A percentile compares a stretch with the other conserved stretches of the same genome.
Evolutionary conservation across 2,797 vertebrate species (phyloP).

Genomic region (Cichlasoma orientale): DNA sequence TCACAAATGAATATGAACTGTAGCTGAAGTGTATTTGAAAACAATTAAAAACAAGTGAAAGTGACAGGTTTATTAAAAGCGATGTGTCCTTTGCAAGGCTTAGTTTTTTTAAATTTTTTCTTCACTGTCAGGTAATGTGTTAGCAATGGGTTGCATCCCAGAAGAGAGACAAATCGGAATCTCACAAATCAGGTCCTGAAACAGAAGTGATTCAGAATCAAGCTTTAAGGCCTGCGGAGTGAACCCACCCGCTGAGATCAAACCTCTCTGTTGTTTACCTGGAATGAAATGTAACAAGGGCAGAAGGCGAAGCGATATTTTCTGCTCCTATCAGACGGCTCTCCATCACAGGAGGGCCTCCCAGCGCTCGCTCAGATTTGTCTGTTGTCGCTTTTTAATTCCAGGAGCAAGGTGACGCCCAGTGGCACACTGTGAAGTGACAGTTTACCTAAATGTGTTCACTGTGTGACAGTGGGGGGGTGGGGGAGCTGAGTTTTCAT

Average conservation of each 20-base stretch:
- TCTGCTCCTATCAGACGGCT: slow-evolving; percentile 14
- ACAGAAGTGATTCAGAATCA: not conserved
- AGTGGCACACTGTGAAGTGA: slow-evolving; percentile 47
- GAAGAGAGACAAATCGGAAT: not conserved
- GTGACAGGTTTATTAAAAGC: not conserved
- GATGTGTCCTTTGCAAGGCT: not conserved
- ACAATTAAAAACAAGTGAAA: not conserved
- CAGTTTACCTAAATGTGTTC: slow-evolving; percentile 34
- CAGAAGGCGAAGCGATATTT: not conserved
- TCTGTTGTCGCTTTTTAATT: slow-evolving; percentile 58
- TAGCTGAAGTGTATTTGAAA: not conserved
- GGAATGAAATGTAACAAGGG: not conserved
- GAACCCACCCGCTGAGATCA: slow-evolving; percentile 10
- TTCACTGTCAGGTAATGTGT: not conserved
- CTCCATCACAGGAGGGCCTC: slow-evolving; percentile 9
- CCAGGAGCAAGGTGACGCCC: slow-evolving; percentile 39
- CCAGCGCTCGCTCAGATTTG: not conserved
- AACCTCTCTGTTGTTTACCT: slow-evolving; percentile 8
- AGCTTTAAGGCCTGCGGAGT: not conserved
- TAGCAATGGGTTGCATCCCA: slow-evolving; percentile 13
- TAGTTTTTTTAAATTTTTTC: not conserved
- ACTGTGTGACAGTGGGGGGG: not conserved
- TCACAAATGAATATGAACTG: not conserved
- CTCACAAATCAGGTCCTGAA: not conserved
- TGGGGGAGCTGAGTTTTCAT: slow-evolving; percentile 9